Evolutionary conservation across 2,113 vertebrate genomes (phyloP).

Genomic region (Pelecanoides urinatrix): DNA sequence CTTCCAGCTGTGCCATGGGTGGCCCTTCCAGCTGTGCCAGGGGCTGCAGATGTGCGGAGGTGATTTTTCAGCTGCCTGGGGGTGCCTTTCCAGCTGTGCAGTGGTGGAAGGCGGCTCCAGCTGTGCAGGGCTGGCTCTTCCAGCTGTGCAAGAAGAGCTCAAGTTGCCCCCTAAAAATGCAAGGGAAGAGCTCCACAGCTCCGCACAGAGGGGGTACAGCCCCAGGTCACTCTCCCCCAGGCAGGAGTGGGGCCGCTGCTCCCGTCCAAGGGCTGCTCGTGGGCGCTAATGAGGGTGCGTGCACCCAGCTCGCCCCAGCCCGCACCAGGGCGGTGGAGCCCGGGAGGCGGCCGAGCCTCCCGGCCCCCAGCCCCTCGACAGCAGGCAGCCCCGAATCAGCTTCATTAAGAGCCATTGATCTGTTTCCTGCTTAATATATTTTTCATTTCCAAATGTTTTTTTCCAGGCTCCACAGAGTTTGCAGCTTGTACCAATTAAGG

Average conservation of each 20-base stretch:
- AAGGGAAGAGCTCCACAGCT: neutral
- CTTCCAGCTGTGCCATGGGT: neutral
- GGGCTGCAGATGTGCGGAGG: neutral
- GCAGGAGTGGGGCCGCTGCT: neutral
- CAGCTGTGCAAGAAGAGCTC: neutral
- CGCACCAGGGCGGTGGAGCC: neutral
- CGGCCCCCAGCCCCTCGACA: fast-evolving
- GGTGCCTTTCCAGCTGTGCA: neutral
- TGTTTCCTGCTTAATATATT: slow-evolving; percentile 71
- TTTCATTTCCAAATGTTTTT: slow-evolving; percentile 68
- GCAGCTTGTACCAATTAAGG: slow-evolving; percentile 73
- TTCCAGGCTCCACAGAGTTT: slow-evolving; percentile 58
- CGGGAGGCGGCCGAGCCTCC: neutral
- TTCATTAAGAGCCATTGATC: slow-evolving; percentile 61
- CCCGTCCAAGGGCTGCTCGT: fast-evolving
- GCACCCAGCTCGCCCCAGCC: neutral
- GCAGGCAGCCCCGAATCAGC: slow-evolving; percentile 43
- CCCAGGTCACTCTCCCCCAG: neutral
- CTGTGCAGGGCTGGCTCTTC: neutral
- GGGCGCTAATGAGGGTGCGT: fast-evolving
- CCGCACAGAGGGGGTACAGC: fast-evolving
- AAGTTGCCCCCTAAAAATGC: neutral
- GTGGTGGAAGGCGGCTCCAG: neutral
- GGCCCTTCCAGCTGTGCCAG: neutral
- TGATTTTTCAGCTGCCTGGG: neutral